These are phyloP conservation scores for Hydractinia symbiolongicarpus DNA, from an alignment of 30 jellyfish, hydroid and myxozoan species.

Conservation along the genomic window DNA sequence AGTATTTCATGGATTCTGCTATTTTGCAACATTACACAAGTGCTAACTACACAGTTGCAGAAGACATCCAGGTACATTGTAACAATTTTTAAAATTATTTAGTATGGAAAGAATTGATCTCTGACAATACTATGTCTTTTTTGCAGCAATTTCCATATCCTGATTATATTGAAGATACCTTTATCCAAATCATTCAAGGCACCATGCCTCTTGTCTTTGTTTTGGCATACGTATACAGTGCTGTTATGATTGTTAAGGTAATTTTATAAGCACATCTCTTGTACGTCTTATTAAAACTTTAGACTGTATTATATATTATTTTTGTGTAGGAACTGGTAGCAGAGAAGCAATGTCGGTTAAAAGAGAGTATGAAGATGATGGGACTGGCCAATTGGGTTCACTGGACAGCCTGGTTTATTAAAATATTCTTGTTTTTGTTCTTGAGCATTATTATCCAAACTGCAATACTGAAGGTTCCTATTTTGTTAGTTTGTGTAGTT, in stretches of 20 bases:
- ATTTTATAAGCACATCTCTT: background rate
- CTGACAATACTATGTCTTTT: too few species aligned
- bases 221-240: slow-evolving; percentile 77
- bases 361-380: slow-evolving; percentile 98
- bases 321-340: slow-evolving; percentile 82
- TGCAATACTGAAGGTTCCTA: slow-evolving; percentile 51
- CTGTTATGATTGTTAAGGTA: slow-evolving; percentile 83
- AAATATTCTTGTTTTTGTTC: slow-evolving; percentile 49
- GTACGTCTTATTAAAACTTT: background rate
- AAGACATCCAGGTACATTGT: slow-evolving; percentile 12
- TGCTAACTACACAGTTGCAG: slow-evolving; percentile 1
- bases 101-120: too few species aligned
- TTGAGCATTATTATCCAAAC: slow-evolving; percentile 50
- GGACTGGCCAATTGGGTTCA: slow-evolving; percentile 95
- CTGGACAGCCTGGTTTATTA: slow-evolving; percentile 93
- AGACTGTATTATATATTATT: background rate
- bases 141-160: slow-evolving; percentile 93
- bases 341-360: slow-evolving; percentile 81
- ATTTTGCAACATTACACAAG: slow-evolving; percentile 55
- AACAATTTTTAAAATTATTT: background rate
- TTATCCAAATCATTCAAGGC: slow-evolving; percentile 46
- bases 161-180: slow-evolving; percentile 49
- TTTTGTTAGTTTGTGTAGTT: background rate
- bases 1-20: slow-evolving; percentile 61
- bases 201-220: slow-evolving; percentile 77